Percentiles rank a stretch among this genome's conserved stretches.
Evolutionary conservation across 2,797 vertebrate genomes (phyloP).

Genomic region (Lateolabrax maculatus): DNA sequence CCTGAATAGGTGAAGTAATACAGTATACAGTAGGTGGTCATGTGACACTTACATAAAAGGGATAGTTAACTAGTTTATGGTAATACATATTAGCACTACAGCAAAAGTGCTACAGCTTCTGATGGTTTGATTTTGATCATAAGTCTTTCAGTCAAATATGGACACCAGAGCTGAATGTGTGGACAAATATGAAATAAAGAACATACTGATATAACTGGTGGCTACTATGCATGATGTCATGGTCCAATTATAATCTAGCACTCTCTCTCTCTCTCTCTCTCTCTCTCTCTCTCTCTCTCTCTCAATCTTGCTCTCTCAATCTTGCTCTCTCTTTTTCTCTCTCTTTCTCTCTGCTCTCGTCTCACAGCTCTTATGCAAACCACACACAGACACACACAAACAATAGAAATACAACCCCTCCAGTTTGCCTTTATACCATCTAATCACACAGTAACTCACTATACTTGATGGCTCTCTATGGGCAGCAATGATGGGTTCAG

Average conservation of each 20-base stretch:
- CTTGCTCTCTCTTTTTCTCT: background rate
- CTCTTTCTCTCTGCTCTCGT: background rate
- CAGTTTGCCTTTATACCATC: constrained; percentile 41
- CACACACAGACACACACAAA: constrained; percentile 7
- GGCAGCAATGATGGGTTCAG: constrained; percentile 30
- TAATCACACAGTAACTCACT: constrained; percentile 41
- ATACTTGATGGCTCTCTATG: constrained; percentile 20
- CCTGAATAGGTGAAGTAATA: no score
- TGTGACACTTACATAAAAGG: background rate
- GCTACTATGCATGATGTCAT: background rate
- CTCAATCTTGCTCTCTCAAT: constrained; percentile 4
- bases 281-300: no score
- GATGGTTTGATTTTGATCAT: background rate
- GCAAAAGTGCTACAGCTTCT: no score
- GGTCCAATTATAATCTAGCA: constrained; percentile 5
- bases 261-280: constrained; percentile 2
- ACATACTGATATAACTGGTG: constrained; percentile 14
- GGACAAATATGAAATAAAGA: background rate
- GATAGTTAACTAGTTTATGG: background rate
- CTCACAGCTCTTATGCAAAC: constrained; percentile 10
- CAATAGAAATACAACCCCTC: constrained; percentile 15
- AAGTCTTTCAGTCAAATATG: background rate
- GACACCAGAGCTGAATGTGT: background rate
- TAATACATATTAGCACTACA: background rate
- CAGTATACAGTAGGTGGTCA: background rate